Conservation (phyloP, 2,797 vertebrate species). For the Iguana delicatissima region DNA sequence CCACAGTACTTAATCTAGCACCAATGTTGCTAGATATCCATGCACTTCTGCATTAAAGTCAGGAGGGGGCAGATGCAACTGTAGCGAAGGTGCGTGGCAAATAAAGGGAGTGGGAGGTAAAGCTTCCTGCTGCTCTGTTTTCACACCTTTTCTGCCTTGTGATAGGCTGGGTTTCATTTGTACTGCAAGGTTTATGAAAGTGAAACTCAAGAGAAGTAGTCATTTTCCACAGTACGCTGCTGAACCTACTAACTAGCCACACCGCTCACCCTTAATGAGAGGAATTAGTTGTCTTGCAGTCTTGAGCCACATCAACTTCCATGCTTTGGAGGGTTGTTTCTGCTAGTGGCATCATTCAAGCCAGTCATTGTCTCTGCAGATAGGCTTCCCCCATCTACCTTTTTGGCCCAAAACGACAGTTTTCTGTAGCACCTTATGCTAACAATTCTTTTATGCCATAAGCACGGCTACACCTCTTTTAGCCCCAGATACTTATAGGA, state of each 20-base stretch:
- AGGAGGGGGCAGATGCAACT: slow-evolving; percentile 3
- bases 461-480: not conserved
- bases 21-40: not conserved
- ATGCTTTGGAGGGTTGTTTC: not conserved
- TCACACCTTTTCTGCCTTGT: not conserved
- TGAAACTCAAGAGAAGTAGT: not conserved
- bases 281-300: not conserved
- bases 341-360: no score
- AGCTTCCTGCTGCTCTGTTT: slow-evolving; percentile 3
- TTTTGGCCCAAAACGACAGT: not conserved
- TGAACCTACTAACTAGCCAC: not conserved
- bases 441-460: not conserved
- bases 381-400: not conserved
- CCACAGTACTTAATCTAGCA: not conserved
- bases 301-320: not conserved
- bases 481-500: not conserved
- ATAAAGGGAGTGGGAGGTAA: not conserved
- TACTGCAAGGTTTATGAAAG: not conserved
- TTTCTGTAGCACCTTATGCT: not conserved
- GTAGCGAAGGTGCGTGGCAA: not conserved
- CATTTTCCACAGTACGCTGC: not conserved
- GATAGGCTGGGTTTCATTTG: not conserved
- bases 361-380: not conserved
- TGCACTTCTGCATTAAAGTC: not conserved
- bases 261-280: not conserved